A percentile compares a stretch with the other conserved stretches of the same genome.
These are phyloP conservation scores for Triplophysa dalaica DNA, from an alignment of 2,113 vertebrate species.

Conservation along the genomic window DNA sequence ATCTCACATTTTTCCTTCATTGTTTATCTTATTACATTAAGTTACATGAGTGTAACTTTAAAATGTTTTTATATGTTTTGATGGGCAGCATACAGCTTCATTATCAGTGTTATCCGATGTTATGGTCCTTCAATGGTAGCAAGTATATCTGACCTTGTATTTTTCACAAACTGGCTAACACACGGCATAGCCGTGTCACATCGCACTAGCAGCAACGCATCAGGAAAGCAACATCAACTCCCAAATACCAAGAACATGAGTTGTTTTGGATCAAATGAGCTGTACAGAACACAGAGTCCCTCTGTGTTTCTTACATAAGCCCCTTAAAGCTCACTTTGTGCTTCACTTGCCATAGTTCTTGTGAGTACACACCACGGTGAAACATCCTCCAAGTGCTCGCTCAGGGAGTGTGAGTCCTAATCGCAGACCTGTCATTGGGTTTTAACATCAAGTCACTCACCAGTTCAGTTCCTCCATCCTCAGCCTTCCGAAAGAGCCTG, in stretches of 20 bases:
- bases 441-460: conserved; percentile 16
- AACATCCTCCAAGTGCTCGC: conserved; percentile 59
- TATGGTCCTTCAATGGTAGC: no score
- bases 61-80: no score
- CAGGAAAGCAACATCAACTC: background rate
- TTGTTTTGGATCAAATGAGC: conserved; percentile 19
- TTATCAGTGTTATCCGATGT: no score
- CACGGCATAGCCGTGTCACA: background rate
- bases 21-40: no score
- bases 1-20: no score
- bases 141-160: no score
- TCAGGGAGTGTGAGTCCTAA: conserved; percentile 32
- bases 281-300: conserved; percentile 25
- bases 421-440: conserved; percentile 3
- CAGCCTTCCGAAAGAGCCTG: background rate
- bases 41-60: no score
- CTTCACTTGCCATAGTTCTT: conserved; percentile 55
- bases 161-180: background rate
- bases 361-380: conserved; percentile 55
- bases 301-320: conserved; percentile 66
- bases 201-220: background rate
- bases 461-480: background rate
- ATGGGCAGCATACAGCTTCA: no score
- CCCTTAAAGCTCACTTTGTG: conserved; percentile 53
- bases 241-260: conserved; percentile 7